Percentiles rank a stretch among this genome's conserved stretches.
Evolutionary conservation across 2,113 vertebrate genomes (phyloP).

Genomic region (Phalacrocorax pelagicus): DNA sequence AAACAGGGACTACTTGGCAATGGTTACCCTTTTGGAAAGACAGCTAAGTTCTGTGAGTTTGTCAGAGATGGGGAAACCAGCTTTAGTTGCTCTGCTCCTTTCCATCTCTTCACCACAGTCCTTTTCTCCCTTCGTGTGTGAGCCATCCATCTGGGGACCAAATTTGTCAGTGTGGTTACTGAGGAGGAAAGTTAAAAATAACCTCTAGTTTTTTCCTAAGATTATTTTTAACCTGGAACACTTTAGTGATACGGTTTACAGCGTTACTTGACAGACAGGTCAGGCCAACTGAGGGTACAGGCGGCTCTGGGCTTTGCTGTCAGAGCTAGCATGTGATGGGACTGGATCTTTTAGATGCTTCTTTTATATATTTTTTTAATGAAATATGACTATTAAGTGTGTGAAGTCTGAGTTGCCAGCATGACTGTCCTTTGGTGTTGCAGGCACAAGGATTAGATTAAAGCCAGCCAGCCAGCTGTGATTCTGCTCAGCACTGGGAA

Average conservation of each 20-base stretch:
- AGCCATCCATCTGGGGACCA: background rate
- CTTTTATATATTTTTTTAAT: background rate
- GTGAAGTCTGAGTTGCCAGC: background rate
- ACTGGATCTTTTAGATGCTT: background rate
- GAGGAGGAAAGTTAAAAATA: slow-evolving; percentile 27
- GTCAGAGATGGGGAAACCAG: background rate
- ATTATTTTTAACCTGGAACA: slow-evolving; percentile 44
- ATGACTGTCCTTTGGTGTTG: background rate
- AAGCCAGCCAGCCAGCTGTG: background rate
- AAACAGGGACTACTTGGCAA: background rate
- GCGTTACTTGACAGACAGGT: background rate
- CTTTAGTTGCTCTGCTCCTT: background rate
- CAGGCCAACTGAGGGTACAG: background rate
- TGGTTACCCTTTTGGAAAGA: background rate
- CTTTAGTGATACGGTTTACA: background rate
- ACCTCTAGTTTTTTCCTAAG: background rate
- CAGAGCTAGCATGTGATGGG: background rate
- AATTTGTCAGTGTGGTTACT: background rate
- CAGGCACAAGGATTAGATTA: background rate
- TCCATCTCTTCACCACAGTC: background rate
- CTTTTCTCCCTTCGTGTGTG: background rate
- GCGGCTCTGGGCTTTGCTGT: background rate
- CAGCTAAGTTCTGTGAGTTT: background rate
- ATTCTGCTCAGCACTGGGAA: background rate
- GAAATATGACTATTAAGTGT: background rate